Conservation (phyloP, 2,888 invertebrate genomes). For the Megastigmus dorsalis region DNA sequence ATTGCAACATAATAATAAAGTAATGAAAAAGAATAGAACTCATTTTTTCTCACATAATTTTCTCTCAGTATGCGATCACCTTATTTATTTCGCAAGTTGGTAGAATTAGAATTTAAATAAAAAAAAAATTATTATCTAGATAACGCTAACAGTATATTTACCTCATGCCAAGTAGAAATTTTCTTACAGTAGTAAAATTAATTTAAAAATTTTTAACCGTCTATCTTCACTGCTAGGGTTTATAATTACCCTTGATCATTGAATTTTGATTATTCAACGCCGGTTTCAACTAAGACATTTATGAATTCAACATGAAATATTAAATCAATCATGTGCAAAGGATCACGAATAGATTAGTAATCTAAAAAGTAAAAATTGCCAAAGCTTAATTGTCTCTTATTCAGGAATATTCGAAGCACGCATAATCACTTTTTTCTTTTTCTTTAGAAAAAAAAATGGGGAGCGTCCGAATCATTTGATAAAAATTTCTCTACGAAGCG, state of each 20-base stretch:
- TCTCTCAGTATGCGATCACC: constrained; percentile 32
- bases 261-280: constrained; percentile 31
- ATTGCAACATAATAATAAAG: constrained; percentile 9
- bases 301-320: constrained; percentile 41
- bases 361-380: constrained; percentile 47
- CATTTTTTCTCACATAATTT: constrained; percentile 14
- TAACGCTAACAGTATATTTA: constrained; percentile 48
- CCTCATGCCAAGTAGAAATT: constrained; percentile 33
- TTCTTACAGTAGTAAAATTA: constrained; percentile 44
- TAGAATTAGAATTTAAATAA: constrained; percentile 46
- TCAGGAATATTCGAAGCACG: constrained; percentile 17
- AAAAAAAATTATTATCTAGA: constrained; percentile 43
- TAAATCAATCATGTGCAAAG: constrained; percentile 37
- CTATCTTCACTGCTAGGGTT: not conserved
- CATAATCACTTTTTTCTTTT: constrained; percentile 26
- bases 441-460: too few relatives aligned
- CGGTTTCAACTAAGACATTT: constrained; percentile 26
- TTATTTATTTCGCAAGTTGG: constrained; percentile 19
- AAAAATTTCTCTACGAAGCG: constrained; percentile 28
- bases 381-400: constrained; percentile 21
- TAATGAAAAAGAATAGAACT: not conserved
- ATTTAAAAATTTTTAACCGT: constrained; percentile 37
- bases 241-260: constrained; percentile 22
- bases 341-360: constrained; percentile 33
- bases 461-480: constrained; percentile 26